Evolutionary conservation across 1,140 invertebrate species (phyloP).

Genomic region (Brachionus sp.): DNA sequence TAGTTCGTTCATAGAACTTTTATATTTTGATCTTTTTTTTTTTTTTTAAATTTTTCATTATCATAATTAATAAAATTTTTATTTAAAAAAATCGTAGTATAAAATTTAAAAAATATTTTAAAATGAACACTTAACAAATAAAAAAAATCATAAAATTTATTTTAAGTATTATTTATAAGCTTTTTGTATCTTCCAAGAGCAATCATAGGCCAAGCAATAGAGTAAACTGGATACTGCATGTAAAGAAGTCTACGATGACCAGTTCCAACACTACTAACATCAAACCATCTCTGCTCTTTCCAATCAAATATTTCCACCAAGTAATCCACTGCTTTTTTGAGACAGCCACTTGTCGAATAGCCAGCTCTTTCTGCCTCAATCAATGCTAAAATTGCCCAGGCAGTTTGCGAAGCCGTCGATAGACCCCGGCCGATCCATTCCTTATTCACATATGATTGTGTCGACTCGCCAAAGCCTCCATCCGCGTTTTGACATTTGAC

Average conservation of each 20-base stretch:
- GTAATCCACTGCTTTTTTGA: conserved; percentile 33
- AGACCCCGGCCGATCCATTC: conserved; percentile 34
- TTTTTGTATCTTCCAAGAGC: conserved; percentile 42
- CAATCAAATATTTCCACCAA: background rate
- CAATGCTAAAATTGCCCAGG: conserved; percentile 30
- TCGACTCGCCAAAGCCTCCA: conserved; percentile 37
- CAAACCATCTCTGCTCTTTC: conserved; percentile 29
- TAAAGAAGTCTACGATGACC: conserved; percentile 22
- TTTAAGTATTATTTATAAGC: background rate
- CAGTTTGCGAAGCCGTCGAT: conserved; percentile 23
- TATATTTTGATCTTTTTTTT: too few relatives aligned
- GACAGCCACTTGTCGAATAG: background rate
- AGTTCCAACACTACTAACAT: conserved; percentile 32
- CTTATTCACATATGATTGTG: conserved; percentile 5
- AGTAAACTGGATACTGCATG: conserved; percentile 45
- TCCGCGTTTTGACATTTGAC: conserved; percentile 9
- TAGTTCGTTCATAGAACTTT: too few relatives aligned
- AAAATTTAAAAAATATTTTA: too few relatives aligned
- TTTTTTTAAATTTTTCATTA: too few relatives aligned
- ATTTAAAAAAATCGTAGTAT: too few relatives aligned
- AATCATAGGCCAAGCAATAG: conserved; percentile 28
- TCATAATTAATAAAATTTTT: too few relatives aligned
- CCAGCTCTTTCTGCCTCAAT: conserved; percentile 10
- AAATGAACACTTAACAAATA: too few relatives aligned
- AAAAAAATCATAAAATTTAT: too few relatives aligned